Conservation (phyloP, 2,888 invertebrate genomes). For the Uropetala carovei region DNA sequence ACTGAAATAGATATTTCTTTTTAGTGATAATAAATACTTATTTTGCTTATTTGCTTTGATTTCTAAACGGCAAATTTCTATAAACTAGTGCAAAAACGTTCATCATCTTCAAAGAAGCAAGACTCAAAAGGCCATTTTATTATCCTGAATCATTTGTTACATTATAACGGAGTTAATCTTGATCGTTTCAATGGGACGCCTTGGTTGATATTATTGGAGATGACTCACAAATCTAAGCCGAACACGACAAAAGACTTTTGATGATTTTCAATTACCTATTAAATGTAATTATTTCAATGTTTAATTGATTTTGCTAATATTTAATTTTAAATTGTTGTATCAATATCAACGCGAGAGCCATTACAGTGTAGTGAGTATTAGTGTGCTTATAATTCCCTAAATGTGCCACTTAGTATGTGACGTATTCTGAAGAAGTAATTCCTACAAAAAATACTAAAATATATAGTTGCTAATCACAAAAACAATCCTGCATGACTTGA, state of each 20-base stretch:
- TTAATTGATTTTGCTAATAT: not conserved
- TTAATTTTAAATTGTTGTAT: too few relatives aligned
- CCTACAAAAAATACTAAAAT: too few relatives aligned
- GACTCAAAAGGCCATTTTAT: not conserved
- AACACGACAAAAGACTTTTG: not conserved
- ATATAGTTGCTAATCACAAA: too few relatives aligned
- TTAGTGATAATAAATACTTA: constrained; percentile 59
- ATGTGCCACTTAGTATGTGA: too few relatives aligned
- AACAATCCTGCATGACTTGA: too few relatives aligned
- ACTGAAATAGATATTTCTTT: constrained; percentile 59
- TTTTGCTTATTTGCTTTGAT: constrained; percentile 62
- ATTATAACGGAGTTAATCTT: constrained; percentile 37
- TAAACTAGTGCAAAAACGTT: not conserved
- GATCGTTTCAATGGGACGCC: constrained; percentile 57
- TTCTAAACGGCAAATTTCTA: not conserved
- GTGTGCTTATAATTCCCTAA: too few relatives aligned
- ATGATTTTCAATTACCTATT: not conserved
- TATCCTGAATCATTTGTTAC: not conserved
- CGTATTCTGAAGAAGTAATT: too few relatives aligned
- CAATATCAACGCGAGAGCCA: too few relatives aligned
- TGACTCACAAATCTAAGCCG: constrained; percentile 46
- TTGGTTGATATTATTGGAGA: constrained; percentile 62
- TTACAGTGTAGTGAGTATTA: too few relatives aligned
- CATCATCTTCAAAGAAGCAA: not conserved
- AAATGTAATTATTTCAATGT: not conserved